phyloP scores from a whole-genome alignment of 2,113 vertebrate species.

The Vimba vimba region DNA sequence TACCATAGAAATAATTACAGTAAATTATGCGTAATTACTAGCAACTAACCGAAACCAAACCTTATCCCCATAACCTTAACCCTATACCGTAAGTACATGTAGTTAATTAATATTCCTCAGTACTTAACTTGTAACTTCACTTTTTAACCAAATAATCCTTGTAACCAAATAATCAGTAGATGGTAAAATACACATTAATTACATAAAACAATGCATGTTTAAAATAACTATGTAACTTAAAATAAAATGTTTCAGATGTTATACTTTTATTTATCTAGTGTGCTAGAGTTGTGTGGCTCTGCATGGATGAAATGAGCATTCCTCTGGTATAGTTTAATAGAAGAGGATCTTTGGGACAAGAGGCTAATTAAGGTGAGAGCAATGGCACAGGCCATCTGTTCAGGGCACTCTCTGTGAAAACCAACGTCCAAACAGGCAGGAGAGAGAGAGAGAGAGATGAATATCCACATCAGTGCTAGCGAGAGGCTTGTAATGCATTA shows the following conservation, averaged over 20 bases:
- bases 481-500: not conserved
- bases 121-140: too few relatives aligned
- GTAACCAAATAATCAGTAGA: not conserved
- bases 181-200: not conserved
- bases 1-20: too few relatives aligned
- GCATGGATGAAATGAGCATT: constrained; percentile 38
- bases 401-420: constrained; percentile 31
- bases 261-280: not conserved
- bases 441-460: not conserved
- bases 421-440: constrained; percentile 24
- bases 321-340: constrained; percentile 48
- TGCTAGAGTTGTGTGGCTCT: constrained; percentile 21
- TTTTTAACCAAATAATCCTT: too few relatives aligned
- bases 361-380: constrained; percentile 47
- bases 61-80: too few relatives aligned
- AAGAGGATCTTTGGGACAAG: constrained; percentile 46
- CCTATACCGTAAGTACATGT: too few relatives aligned
- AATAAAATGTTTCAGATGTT: not conserved
- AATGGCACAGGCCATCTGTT: constrained; percentile 54
- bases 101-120: too few relatives aligned
- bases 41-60: too few relatives aligned
- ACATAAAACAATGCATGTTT: not conserved
- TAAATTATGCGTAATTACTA: too few relatives aligned
- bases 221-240: not conserved
- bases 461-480: constrained; percentile 24